Evolutionary conservation across 2,888 invertebrate genomes (phyloP), one percentile per base, ranked within the genome.

Genomic region (Carpatolechia fugitivella): DNA sequence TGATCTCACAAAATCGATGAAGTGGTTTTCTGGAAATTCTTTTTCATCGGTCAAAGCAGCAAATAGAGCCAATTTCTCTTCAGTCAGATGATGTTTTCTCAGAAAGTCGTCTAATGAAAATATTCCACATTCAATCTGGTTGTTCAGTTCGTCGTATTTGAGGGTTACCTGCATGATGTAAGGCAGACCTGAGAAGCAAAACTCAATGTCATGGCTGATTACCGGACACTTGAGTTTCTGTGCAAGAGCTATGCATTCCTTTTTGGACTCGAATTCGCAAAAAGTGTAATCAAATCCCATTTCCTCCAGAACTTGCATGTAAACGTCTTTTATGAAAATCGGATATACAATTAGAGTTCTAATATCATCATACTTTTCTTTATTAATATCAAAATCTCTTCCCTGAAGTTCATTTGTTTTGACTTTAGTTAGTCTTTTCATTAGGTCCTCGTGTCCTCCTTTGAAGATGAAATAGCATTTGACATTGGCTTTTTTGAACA

Each of bases 391-490:
- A n/a, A 29, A 44, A 4, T 29, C n/a, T 13, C n/a, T 20, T 24
- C 11, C 38, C 14, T 10, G 13, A n/a, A 10, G 0, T 1, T 44
- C 13, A 44, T 24, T 29, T 6, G n/a, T 24, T 24, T 44, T 24
- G 13, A 29, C 14, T 33, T 5, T 48, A 1, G 16, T 18, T 7
- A 29, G 44, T 3, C 29, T 11, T 29, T 29, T 44, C 44, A 29
- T 24, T 6, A 16, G n/a, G 11, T 48, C 48, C 31, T 48, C 10
- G 30, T 72, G 63, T 0, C 76, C 73, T 2, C 78, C 76, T 65
- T 80, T 73, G 40, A 80, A 68, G 13, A 81, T 50, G 29, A 77
- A 60, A 50, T 68, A 69, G 41, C 77, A 78, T 51, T 62, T 65
- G 0, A 80, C 56, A 16, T 75, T 71, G 6, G 75, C 73, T 8